phyloP scores from a whole-genome alignment of 2,113 vertebrate genomes.

The Naja naja region DNA sequence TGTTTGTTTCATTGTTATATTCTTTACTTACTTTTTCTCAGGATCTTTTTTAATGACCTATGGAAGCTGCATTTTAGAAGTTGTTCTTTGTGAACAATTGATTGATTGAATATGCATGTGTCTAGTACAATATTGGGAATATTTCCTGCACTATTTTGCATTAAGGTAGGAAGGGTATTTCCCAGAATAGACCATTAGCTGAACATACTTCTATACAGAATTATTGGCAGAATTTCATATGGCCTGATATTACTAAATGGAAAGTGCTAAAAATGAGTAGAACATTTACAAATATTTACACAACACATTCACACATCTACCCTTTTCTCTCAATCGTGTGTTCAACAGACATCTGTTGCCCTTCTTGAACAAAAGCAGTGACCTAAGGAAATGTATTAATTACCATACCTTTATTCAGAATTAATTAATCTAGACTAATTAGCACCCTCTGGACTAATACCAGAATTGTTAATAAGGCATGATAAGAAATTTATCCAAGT shows the following conservation, averaged over 20 bases:
- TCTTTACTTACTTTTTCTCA: not conserved
- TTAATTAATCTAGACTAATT: conserved; percentile 13
- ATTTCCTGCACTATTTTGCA: not conserved
- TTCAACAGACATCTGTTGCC: not conserved
- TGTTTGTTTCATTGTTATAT: not conserved
- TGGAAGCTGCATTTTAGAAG: not conserved
- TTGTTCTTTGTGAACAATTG: not conserved
- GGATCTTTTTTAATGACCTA: not conserved
- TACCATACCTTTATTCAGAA: not conserved
- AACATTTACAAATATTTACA: not conserved
- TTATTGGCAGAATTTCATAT: not conserved
- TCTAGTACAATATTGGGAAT: not conserved
- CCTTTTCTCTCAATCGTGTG: not conserved
- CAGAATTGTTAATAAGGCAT: not conserved
- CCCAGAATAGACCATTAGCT: not conserved
- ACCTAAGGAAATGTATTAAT: not conserved
- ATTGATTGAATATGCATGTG: not conserved
- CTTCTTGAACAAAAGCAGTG: not conserved
- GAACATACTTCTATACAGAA: not conserved
- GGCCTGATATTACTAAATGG: not conserved
- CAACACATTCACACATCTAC: not conserved
- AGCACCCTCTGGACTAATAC: not conserved
- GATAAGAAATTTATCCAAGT: not conserved
- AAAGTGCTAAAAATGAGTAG: not conserved
- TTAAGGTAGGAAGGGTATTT: not conserved